A percentile compares a stretch with the other conserved stretches of the same genome.
Evolutionary conservation across 1,140 invertebrate genomes (phyloP).

Genomic region (Drosophila parabipectinata): DNA sequence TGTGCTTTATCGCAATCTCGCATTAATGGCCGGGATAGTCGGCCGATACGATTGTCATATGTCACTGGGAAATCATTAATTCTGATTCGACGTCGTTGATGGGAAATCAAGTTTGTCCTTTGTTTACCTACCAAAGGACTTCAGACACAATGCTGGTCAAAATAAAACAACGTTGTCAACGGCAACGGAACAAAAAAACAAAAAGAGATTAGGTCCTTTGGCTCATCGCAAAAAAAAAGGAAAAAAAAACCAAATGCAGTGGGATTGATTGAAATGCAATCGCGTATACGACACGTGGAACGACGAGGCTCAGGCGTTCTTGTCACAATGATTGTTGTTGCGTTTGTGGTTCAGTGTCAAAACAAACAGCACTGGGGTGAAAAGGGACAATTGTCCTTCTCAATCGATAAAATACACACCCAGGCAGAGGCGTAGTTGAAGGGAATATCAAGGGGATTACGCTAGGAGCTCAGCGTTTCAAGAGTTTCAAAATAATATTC

Average conservation of each 20-base stretch:
- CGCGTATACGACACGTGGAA: conserved; percentile 50
- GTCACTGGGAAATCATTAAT: conserved; percentile 43
- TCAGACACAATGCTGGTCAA: conserved; percentile 1
- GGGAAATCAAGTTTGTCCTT: conserved; percentile 25
- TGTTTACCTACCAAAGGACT: background rate
- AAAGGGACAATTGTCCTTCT: conserved; percentile 13
- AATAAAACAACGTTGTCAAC: conserved; percentile 2
- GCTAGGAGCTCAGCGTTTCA: no score
- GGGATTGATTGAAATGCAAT: conserved; percentile 45
- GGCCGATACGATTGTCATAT: conserved; percentile 21
- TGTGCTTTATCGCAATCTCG: background rate
- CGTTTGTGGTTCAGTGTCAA: conserved; percentile 47
- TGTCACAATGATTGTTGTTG: conserved; percentile 25
- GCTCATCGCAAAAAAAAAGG: background rate
- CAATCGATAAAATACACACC: conserved; percentile 65
- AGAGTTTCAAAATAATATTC: no score
- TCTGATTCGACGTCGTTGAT: conserved; percentile 27
- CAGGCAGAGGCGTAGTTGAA: conserved; percentile 5
- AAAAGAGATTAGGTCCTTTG: conserved; percentile 35
- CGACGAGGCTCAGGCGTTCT: conserved; percentile 19
- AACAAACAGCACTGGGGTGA: conserved; percentile 46
- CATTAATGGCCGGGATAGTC: conserved; percentile 43
- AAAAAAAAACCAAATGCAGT: conserved; percentile 6
- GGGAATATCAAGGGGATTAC: background rate
- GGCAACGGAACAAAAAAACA: conserved; percentile 25